phyloP scores from a whole-genome alignment of 1,140 invertebrate species.

The Apis dorsata region DNA sequence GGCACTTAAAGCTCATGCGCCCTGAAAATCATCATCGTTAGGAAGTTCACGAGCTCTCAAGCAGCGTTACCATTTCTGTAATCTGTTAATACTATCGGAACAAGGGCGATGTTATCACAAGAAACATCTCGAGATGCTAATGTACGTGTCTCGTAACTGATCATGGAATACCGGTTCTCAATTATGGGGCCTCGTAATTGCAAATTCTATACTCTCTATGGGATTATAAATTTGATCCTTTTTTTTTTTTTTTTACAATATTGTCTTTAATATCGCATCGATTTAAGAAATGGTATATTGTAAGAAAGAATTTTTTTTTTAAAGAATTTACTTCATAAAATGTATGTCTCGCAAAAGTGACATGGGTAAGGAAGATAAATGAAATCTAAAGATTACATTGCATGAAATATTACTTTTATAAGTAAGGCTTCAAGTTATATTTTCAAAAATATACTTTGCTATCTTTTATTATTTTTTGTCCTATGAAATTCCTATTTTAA shows the following conservation, averaged over 20 bases:
- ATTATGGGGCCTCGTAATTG: background rate
- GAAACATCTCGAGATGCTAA: slow-evolving; percentile 15
- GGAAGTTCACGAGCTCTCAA: background rate
- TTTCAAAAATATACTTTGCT: background rate
- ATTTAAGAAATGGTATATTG: too few species aligned
- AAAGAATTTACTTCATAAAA: background rate
- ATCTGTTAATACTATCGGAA: slow-evolving; percentile 11
- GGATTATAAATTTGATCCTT: background rate
- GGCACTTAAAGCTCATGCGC: background rate
- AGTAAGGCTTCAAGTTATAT: background rate
- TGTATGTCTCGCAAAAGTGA: background rate
- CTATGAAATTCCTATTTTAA: too few species aligned
- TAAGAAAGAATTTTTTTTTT: background rate
- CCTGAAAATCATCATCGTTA: background rate
- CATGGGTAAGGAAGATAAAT: background rate
- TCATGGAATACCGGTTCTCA: background rate
- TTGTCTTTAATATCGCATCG: too few species aligned
- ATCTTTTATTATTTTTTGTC: background rate
- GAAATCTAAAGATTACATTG: background rate
- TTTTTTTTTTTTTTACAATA: background rate
- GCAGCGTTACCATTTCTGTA: background rate
- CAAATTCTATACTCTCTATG: background rate
- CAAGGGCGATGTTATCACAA: slow-evolving; percentile 14
- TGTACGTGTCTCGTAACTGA: slow-evolving; percentile 21
- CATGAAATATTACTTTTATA: background rate